Evolutionary conservation across 2,888 invertebrate genomes (phyloP), one percentile per base, ranked within the genome.

Genomic region (Parochlus steinenii): DNA sequence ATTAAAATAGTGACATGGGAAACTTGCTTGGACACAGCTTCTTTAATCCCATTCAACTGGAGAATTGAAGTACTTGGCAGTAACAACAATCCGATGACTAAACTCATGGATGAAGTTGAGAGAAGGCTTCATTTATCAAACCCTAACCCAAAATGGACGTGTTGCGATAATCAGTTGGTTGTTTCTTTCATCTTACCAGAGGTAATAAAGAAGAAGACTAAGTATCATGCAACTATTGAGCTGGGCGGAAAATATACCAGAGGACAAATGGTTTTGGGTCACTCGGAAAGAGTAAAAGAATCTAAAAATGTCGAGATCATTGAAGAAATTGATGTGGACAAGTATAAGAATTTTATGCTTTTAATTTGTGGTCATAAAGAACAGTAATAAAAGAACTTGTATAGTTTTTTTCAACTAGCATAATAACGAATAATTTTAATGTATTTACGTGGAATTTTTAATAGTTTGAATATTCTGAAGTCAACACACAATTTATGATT

Each of bases 1-100:
- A 59, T 78, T 2, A 64, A 60, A 32, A 52, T 81, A 16, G 49
- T 78, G 5, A 74, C 80, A 1, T 81, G 77, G 78, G 82, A 83
- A 52, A 58, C 72, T 1, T 69, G 70, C 43, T 45, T 63, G 16
- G 52, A 54, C 24, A 50, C 52, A 3, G 42, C 46, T 11, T 50
- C 53, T 28, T 41, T 45, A 8, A 48, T 57, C 41, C 41, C 49
- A 12, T 44, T 55, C 39, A n/a, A n/a, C n/a, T 73, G 71, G 68
- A 56, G 70, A 4, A 46, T 51, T 2, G 47, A 63, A 10, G 51
- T 52, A 1, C 52, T 71, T 6, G 69, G 64, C 0, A 45, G 44
- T 1, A 43, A 56, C 7, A 42, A 53, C 4, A 57, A 56, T 3
- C 50, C 55, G 16, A 50, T 52, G 6, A 53, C 68, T 3, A 45